Evolutionary conservation across 2,113 vertebrate species (phyloP), one percentile per base, ranked within the genome.

Genomic region (Merops nubicus): DNA sequence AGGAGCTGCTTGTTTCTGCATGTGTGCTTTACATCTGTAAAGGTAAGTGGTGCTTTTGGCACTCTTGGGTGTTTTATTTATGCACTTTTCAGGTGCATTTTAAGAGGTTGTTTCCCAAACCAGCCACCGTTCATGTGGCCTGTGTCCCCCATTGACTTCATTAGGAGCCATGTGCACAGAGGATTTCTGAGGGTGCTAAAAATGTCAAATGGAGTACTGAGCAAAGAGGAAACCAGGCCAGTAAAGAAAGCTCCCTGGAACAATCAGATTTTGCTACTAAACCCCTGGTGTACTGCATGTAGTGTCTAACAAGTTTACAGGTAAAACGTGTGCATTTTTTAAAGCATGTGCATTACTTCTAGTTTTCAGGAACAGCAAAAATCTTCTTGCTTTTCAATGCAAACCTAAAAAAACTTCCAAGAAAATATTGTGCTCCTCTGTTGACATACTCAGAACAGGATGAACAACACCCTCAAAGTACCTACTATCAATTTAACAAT

Each of bases 161-260:
- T 95, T 91, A 93, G 88, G 25, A 88, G 82, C 13, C 2, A 14
- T 1, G 36, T 14, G 60, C 78, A 79, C 59, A 33, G 59, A 93
- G 74, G 85, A 91, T 84, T 94, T 96, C 94, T 90, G 79, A 81
- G 42, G 15, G 59, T 88, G 64, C 76, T 96, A 74, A 90, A 93
- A 95, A 84, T 6, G 4, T 90, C 85, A 92, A 65, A 83, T 0
- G 5, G 42, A 31, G 14, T 77, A 74, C 25, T 64, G 88, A 86
- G 88, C 80, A 69, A 36, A 48, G 31, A 64, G 88, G 57, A 78
- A 93, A 72, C 9, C n/a, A 70, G 16, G 11, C 34, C 65, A 75
- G 82, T 63, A 91, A 92, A 88, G 85, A 81, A 96, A 87, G 64
- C 76, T 91, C 85, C 56, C 51, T 64, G 64, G 72, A 90, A 92